Percentiles rank a stretch among this genome's conserved stretches.
These are phyloP conservation scores for Seriola aureovittata DNA, from an alignment of 2,113 vertebrate genomes.

Conservation along the genomic window DNA sequence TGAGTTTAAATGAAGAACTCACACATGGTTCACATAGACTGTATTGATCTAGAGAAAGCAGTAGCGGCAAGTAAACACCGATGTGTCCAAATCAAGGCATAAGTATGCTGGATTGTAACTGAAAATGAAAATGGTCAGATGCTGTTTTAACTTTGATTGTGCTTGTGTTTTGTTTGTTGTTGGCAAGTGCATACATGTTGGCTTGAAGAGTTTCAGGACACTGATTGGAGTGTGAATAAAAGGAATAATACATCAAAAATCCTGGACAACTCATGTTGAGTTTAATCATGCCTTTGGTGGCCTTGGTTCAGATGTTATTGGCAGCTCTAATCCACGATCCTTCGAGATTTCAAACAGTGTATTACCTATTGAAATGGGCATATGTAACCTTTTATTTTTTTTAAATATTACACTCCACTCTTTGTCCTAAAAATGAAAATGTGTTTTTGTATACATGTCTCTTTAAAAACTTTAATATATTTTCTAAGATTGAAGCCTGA, in stretches of 20 bases:
- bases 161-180: conserved; percentile 23
- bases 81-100: neutral
- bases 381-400: neutral
- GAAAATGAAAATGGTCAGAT: conserved; percentile 4
- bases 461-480: neutral
- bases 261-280: neutral
- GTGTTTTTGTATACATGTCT: neutral
- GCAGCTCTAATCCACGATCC: conserved; percentile 19
- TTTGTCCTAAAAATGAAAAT: too few relatives aligned
- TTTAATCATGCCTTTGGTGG: conserved; percentile 3
- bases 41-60: conserved; percentile 2
- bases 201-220: neutral
- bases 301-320: conserved; percentile 24
- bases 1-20: conserved; percentile 20
- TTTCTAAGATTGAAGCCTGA: neutral
- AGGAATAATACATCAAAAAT: conserved; percentile 27
- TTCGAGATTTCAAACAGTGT: conserved; percentile 19
- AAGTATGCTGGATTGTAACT: neutral
- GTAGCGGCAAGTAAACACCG: neutral
- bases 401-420: neutral
- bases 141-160: neutral
- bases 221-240: conserved; percentile 19
- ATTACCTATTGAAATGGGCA: conserved; percentile 21
- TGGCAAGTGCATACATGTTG: conserved; percentile 29
- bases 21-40: conserved; percentile 4